Conservation (phyloP, 2,888 invertebrate genomes). For the Entomobrya proxima region DNA sequence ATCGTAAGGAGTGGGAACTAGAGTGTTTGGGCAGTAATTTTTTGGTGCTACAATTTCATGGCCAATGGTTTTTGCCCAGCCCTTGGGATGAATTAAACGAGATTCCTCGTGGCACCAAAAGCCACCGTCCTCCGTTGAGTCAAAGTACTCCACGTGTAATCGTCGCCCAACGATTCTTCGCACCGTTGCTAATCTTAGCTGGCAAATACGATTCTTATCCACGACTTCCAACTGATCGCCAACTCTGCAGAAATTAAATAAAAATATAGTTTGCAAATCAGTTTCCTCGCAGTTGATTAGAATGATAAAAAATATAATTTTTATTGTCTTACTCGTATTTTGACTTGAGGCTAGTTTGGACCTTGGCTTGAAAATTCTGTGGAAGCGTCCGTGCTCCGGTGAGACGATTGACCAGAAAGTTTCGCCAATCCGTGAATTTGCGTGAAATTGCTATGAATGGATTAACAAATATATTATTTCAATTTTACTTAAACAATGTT, state of each 20-base stretch:
- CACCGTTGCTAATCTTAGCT: constrained; percentile 90
- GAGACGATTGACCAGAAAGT: constrained; percentile 92
- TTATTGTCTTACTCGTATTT: constrained; percentile 81
- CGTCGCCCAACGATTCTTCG: constrained; percentile 94
- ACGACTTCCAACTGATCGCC: constrained; percentile 95
- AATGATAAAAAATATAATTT: not conserved
- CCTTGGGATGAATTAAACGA: constrained; percentile 94
- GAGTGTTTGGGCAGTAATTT: constrained; percentile 80
- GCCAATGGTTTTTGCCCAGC: constrained; percentile 95
- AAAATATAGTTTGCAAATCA: too few relatives aligned
- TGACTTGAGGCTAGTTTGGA: constrained; percentile 89
- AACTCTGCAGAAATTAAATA: constrained; percentile 78
- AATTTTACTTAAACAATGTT: not conserved
- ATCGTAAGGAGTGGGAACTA: constrained; percentile 67
- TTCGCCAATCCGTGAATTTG: constrained; percentile 97
- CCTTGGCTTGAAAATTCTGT: constrained; percentile 92
- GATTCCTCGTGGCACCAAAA: constrained; percentile 99
- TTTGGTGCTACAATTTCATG: constrained; percentile 91
- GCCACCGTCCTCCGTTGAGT: constrained; percentile 80
- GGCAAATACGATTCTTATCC: constrained; percentile 96
- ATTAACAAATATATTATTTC: constrained; percentile 64
- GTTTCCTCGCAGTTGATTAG: too few relatives aligned
- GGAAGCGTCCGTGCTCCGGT: constrained; percentile 97
- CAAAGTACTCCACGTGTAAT: constrained; percentile 92
- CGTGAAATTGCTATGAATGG: constrained; percentile 85